phyloP scores from a whole-genome alignment of 1,140 invertebrate genomes.

The Drosophila biarmipes region DNA sequence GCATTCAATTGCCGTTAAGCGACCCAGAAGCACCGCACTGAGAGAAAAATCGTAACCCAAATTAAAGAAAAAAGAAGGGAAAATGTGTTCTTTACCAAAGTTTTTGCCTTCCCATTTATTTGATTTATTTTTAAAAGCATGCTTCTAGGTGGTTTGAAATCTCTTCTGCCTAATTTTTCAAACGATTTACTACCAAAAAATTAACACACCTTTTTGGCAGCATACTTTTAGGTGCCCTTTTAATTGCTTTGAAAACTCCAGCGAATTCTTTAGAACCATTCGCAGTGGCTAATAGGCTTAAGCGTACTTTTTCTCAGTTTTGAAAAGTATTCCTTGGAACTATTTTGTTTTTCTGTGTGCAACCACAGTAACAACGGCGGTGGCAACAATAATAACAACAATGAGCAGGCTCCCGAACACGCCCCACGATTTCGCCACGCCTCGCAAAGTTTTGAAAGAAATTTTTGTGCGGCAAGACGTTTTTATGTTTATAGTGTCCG shows the following conservation, averaged over 20 bases:
- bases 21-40: conserved; percentile 16
- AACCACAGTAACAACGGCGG: conserved; percentile 27
- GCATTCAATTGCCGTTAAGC: conserved; percentile 80
- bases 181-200: too few relatives aligned
- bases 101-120: too few relatives aligned
- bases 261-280: too few relatives aligned
- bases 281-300: too few relatives aligned
- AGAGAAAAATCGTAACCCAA: background rate
- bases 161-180: too few relatives aligned
- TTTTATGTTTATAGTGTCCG: conserved; percentile 74
- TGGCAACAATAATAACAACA: conserved; percentile 48
- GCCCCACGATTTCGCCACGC: conserved; percentile 60
- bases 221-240: too few relatives aligned
- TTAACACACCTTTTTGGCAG: too few relatives aligned
- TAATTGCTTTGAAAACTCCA: too few relatives aligned
- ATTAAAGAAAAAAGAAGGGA: background rate
- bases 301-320: background rate
- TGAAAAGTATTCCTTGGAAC: background rate
- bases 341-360: background rate
- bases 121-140: too few relatives aligned
- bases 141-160: too few relatives aligned
- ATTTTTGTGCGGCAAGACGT: conserved; percentile 52
- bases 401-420: conserved; percentile 56
- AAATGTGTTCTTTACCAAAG: too few relatives aligned
- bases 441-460: conserved; percentile 72